Base-by-base conservation (phyloP, 1,140 invertebrate species). In the Anagrus nilaparvatae region DNA sequence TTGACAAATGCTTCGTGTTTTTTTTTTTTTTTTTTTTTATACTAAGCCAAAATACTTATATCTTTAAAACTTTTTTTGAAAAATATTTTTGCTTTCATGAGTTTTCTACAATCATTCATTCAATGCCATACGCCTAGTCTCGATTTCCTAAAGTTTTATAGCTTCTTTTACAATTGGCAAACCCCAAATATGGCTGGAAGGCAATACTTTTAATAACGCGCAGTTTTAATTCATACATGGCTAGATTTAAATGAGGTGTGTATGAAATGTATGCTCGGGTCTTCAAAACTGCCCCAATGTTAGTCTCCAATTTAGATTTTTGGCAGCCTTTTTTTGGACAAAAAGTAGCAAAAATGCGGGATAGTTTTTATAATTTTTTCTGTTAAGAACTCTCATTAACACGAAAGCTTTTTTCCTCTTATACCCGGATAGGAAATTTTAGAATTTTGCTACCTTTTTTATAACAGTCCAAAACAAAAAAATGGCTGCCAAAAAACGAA, bases 171-270 rank as follows among this genome's bases (percentile, higher is more conserved):
- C 67, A 65, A 65, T 67, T 69, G 66, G 66, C 63, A 69, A 67
- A 69, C 66, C 66, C 66, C 65, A 69, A 69, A 69, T 67, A 69
- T 67, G 66, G 66, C 66, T 67, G 66, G 66, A 69, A 69, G 66
- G 66, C 66, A 67, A 65, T 67, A 67, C 59, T 62, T 53, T 64
- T 66, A 58, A 61, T 64, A 67, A 68, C 58, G 59, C 60, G 61
- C 56, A 62, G 55, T 56, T 48, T 52, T 39, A 41, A 36, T 27
- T 46, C 49, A 47, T 47, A 40, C 47, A 45, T 54, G 45, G 50
- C 46, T 50, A 48, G n/a, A n/a, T n/a, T n/a, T n/a, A n/a, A n/a
- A n/a, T n/a, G n/a, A n/a, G n/a, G n/a, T n/a, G n/a, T n/a, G n/a
- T n/a, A n/a, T n/a, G n/a, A n/a, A n/a, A n/a, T n/a, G n/a, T n/a